phyloP scores from a whole-genome alignment of 2,797 vertebrate genomes.

The Iguana delicatissima region DNA sequence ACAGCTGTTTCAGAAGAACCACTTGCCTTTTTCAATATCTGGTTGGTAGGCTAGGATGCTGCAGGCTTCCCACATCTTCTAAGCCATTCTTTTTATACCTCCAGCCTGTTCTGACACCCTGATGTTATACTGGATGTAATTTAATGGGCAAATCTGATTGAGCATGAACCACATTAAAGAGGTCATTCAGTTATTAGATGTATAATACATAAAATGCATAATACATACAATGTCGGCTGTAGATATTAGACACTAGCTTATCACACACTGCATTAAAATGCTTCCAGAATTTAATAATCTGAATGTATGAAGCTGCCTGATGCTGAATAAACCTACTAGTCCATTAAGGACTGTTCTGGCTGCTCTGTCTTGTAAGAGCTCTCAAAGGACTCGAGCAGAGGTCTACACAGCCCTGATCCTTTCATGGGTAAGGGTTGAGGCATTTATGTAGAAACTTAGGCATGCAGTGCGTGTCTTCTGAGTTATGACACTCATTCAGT shows the following conservation, averaged over 20 bases:
- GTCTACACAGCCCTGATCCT: not conserved
- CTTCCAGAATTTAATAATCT: constrained; percentile 1
- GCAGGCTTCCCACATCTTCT: not conserved
- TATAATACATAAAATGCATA: constrained; percentile 18
- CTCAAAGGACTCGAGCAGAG: not conserved
- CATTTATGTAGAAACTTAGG: not conserved
- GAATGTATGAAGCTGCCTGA: not conserved
- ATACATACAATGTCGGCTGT: not conserved
- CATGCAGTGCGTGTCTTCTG: not conserved
- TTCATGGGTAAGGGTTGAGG: not conserved
- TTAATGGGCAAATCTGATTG: not conserved
- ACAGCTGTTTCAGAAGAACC: not conserved
- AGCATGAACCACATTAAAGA: not conserved
- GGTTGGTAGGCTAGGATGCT: no score
- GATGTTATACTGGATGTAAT: not conserved
- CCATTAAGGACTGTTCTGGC: not conserved
- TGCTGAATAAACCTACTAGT: not conserved
- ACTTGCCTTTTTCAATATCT: no score
- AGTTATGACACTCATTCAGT: not conserved
- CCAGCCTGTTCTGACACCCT: not conserved
- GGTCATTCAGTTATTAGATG: constrained; percentile 14
- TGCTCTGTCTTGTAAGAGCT: not conserved
- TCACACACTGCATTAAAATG: not conserved
- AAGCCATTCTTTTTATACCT: not conserved
- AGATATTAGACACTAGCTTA: constrained; percentile 8